These are phyloP conservation scores for Onychorhynchus coronatus DNA, from an alignment of 2,113 vertebrate species.

Conservation along the genomic window DNA sequence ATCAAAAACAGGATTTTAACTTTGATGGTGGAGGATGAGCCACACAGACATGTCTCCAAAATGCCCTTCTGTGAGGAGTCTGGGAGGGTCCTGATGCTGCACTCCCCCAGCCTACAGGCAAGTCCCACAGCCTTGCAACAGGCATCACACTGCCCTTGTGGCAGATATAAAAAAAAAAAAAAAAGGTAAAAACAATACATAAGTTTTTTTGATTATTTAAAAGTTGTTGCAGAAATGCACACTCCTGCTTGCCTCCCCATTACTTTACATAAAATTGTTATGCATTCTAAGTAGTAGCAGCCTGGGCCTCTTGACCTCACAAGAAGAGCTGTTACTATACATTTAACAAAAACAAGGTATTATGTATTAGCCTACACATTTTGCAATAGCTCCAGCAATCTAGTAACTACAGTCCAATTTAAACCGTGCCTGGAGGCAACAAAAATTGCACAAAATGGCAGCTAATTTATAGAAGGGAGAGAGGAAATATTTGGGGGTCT, in stretches of 20 bases:
- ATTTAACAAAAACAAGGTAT: conserved; percentile 83
- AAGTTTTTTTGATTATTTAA: neutral
- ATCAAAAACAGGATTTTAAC: neutral
- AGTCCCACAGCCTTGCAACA: neutral
- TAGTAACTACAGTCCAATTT: conserved; percentile 83
- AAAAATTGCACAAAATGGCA: conserved; percentile 82
- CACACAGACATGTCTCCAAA: neutral
- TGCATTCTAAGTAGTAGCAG: conserved; percentile 70
- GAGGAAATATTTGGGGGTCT: conserved; percentile 79
- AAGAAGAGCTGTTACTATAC: conserved; percentile 80
- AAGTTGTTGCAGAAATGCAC: conserved; percentile 24
- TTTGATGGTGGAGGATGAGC: neutral
- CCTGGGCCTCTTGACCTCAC: conserved; percentile 78
- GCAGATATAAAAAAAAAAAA: neutral
- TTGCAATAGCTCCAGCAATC: conserved; percentile 78
- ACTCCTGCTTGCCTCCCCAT: neutral
- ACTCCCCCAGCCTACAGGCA: fast-evolving
- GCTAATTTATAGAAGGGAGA: conserved; percentile 80
- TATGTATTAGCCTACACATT: conserved; percentile 82
- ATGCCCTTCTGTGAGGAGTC: neutral
- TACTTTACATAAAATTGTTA: conserved; percentile 71
- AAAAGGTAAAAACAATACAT: neutral
- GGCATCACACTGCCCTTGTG: neutral
- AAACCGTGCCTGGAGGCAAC: conserved; percentile 79
- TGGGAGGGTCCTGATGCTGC: neutral